A percentile compares a stretch with the other conserved stretches of the same genome.
Evolutionary conservation across 2,888 invertebrate species (phyloP).

Genomic region (Dicranocentrus wangi): DNA sequence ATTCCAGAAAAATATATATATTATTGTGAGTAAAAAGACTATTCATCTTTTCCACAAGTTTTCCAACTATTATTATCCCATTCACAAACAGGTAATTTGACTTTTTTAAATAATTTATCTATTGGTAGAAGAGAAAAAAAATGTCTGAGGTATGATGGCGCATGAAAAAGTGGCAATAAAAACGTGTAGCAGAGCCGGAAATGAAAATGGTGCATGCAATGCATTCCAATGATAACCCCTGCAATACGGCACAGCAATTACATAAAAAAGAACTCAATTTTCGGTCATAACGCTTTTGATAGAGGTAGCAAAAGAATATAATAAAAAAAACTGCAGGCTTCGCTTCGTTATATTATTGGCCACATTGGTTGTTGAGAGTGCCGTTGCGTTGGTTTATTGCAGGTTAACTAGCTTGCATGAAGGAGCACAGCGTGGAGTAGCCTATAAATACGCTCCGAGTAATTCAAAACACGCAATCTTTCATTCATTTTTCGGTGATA

Average conservation of each 20-base stretch:
- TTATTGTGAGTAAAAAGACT: too few relatives aligned
- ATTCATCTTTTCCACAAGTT: not conserved
- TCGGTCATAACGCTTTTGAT: not conserved
- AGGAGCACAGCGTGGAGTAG: not conserved
- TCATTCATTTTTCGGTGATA: not conserved
- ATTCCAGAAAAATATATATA: too few relatives aligned
- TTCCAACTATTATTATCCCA: not conserved
- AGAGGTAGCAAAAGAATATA: not conserved
- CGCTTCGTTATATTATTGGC: not conserved
- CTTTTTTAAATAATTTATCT: not conserved
- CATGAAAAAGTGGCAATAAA: too few relatives aligned
- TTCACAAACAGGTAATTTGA: not conserved
- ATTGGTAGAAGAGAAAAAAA: too few relatives aligned
- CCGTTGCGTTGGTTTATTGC: too few relatives aligned
- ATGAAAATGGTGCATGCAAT: not conserved
- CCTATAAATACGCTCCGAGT: not conserved
- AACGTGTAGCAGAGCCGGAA: not conserved
- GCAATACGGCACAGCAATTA: not conserved
- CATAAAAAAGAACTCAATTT: constrained; percentile 17
- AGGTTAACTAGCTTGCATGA: too few relatives aligned
- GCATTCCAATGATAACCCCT: too few relatives aligned
- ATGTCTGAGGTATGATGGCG: too few relatives aligned
- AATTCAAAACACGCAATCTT: constrained; percentile 1
- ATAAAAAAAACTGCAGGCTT: too few relatives aligned
- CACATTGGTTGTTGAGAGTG: not conserved